Evolutionary conservation across 2,888 invertebrate species (phyloP), one percentile per base, ranked within the genome.

Genomic region (Catocala nupta): DNA sequence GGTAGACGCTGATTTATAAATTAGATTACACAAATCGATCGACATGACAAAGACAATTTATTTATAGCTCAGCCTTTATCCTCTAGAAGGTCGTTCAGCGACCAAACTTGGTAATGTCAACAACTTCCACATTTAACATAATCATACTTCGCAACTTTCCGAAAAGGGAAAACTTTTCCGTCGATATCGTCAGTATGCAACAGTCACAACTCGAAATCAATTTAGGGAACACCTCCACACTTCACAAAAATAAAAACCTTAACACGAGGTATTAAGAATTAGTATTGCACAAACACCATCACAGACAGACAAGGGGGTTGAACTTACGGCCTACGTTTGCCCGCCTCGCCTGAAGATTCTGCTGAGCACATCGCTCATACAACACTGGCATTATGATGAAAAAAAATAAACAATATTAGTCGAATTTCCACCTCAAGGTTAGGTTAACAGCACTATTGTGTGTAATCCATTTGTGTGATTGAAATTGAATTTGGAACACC

Each of bases 301-400:
- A 76, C 74, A 70, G 70, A 81, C 75, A 80, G 73, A 77, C 79
- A 80, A 78, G 77, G 73, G 80, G 77, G 80, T 80, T 77, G 77
- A 78, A 93, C 93, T 93, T 93, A 92, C 92, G 84, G 87, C 87
- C 88, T 84, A 88, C 84, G 71, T 76, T 84, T 72, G 83, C 84
- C 78, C 86, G 83, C 73, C 87, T 87, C 78, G 86, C 82, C 81
- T 83, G 88, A 83, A 86, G 81, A 81, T 87, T 87, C 82, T 84
- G 81, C 80, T 85, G 87, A 82, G 83, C 84, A 82, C 89, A 86
- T 89, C 84, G 87, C 85, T 89, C 85, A 84, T 88, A 87, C 81
- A 90, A 79, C 79, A 88, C 92, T 72, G 92, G 92, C 93, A 93
- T 93, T 63, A 70, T 82, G 76, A 75, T 73, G 68, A 63, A 71